Conservation (phyloP, 2,113 vertebrate species). For the Sporophila hypoxantha region DNA sequence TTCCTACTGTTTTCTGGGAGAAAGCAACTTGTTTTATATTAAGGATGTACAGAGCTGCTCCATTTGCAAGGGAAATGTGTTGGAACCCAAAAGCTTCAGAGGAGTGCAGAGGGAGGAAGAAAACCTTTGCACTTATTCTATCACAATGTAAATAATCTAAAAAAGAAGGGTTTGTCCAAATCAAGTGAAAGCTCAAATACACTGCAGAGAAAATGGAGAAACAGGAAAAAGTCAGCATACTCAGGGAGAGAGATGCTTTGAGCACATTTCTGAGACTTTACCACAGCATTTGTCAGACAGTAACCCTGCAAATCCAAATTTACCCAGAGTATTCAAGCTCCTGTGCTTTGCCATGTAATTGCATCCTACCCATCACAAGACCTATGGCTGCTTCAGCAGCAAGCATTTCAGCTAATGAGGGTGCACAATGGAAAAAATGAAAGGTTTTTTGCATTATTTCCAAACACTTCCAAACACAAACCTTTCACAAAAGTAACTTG, state of each 20-base stretch:
- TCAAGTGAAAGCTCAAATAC: neutral
- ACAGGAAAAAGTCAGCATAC: neutral
- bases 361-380: neutral
- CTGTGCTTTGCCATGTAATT: neutral
- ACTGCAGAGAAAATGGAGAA: neutral
- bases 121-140: neutral
- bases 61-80: neutral
- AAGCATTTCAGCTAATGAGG: neutral
- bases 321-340: neutral
- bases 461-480: neutral
- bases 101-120: neutral
- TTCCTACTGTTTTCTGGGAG: neutral
- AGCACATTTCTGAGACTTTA: neutral
- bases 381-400: neutral
- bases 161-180: neutral
- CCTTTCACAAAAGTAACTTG: neutral
- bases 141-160: neutral
- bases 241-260: fast-evolving
- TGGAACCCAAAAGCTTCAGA: neutral
- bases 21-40: neutral
- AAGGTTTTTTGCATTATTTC: neutral
- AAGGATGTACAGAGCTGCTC: neutral
- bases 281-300: neutral
- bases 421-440: neutral
- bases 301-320: neutral